Evolutionary conservation across 2,888 invertebrate genomes (phyloP).

Genomic region (Blastobasis adustella): DNA sequence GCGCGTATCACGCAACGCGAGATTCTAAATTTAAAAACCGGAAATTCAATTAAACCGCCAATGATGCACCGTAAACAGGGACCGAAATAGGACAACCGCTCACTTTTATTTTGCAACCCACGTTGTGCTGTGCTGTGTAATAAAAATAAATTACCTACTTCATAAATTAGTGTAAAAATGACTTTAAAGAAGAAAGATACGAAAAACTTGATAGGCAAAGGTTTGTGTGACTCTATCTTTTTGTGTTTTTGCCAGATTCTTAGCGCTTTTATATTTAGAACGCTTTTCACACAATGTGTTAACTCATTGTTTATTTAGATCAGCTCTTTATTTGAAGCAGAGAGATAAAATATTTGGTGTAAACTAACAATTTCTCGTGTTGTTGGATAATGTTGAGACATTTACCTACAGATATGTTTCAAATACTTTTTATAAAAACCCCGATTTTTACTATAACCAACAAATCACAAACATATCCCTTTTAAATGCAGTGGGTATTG

Average conservation of each 20-base stretch:
- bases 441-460: no score
- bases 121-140: slow-evolving; percentile 20
- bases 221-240: slow-evolving; percentile 27
- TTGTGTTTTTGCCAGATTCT: slow-evolving; percentile 26
- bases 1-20: slow-evolving; percentile 19
- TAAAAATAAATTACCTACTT: slow-evolving; percentile 1
- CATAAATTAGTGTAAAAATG: slow-evolving; percentile 27
- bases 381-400: background rate
- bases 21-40: slow-evolving; percentile 63
- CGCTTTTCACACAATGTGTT: slow-evolving; percentile 20
- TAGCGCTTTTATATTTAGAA: slow-evolving; percentile 25
- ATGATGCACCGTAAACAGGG: slow-evolving; percentile 64
- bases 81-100: slow-evolving; percentile 59
- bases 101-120: slow-evolving; percentile 54
- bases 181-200: slow-evolving; percentile 43
- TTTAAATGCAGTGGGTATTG: no score
- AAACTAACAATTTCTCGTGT: background rate
- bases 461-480: no score
- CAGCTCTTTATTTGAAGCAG: background rate
- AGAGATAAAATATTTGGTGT: background rate
- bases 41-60: slow-evolving; percentile 66
- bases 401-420: background rate
- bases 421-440: no score
- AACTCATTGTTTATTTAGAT: slow-evolving; percentile 1
- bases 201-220: slow-evolving; percentile 42